Base-by-base conservation (phyloP, 1,140 invertebrate species). In the Bombus consobrinus region DNA sequence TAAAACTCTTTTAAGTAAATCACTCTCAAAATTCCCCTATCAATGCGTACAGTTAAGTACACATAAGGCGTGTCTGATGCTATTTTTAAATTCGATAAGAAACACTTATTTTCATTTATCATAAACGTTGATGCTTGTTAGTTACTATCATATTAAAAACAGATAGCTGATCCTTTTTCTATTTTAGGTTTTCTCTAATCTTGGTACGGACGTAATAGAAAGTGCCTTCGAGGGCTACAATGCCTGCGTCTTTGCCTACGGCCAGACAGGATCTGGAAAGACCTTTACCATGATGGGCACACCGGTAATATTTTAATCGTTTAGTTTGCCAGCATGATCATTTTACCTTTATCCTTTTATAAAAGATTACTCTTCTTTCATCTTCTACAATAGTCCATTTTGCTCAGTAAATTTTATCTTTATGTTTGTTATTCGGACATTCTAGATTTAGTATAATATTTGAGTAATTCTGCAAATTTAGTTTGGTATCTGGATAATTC, bases 251-350 rank as follows among this genome's bases (percentile, higher is more conserved):
- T 99, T 99, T 96, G 99, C 98, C 78, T 98, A 98, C 93, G 98
- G 98, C 71, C 98, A 99, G 95, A 99, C 98, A 69, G 98, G 98
- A 92, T 99, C 98, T 92, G 99, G 99, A 41, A 99, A 99, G 96
- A 99, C 98, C 0, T 99, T 98, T 94, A 99, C 99, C 1, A 99
- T 99, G 99, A 99, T 99, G 99, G 99, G 99, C 43, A 97, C 97
- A 1, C 95, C 96, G 81, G 97, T 97, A 95, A 95, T 95, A 95
- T 81, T 39, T 34, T n/a, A 34, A 76, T 57, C 47, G 18, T 53
- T 9, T 13, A 32, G 1, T 8, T 66, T 22, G 6, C 25, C 6
- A 37, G 18, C 1, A 8, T 34, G 22, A 72, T 12, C 12, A 10
- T 10, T 25, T 25, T 6, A 32, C 41, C 10, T 34, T 71, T 28